Conservation (phyloP, 2,888 invertebrate species). For the Argyresthia albistria region DNA sequence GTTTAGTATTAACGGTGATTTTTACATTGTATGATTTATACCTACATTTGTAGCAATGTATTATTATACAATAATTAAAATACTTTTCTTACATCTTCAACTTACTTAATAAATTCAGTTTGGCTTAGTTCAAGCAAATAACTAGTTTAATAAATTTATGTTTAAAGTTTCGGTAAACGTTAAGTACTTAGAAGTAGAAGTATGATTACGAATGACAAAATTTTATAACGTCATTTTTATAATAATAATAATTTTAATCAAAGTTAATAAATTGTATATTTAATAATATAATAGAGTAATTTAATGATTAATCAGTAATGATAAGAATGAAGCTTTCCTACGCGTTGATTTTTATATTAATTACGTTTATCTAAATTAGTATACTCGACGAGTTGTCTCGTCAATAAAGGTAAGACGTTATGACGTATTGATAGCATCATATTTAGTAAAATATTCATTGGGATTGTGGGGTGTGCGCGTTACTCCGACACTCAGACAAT, state of each 20-base stretch:
- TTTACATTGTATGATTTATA: constrained; percentile 5
- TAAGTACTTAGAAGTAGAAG: constrained; percentile 71
- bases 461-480: constrained; percentile 38
- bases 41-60: constrained; percentile 44
- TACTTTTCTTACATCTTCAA: constrained; percentile 69
- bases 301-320: constrained; percentile 73
- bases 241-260: constrained; percentile 72
- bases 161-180: constrained; percentile 70
- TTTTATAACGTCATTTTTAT: constrained; percentile 70
- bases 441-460: constrained; percentile 62
- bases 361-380: constrained; percentile 78
- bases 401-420: constrained; percentile 48
- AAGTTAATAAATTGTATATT: constrained; percentile 73
- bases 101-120: constrained; percentile 74
- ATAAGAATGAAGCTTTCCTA: constrained; percentile 74
- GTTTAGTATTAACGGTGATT: constrained; percentile 5
- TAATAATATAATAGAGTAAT: constrained; percentile 74
- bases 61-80: constrained; percentile 66
- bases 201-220: constrained; percentile 73
- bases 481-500: not conserved
- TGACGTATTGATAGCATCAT: constrained; percentile 65
- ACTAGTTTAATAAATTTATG: constrained; percentile 72
- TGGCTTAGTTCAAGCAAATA: constrained; percentile 73
- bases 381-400: constrained; percentile 70
- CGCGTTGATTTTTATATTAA: constrained; percentile 67